Percentiles rank a stretch among this genome's conserved stretches.
Conservation (phyloP, 2,888 invertebrate species). For the Sinotaia quadrata region DNA sequence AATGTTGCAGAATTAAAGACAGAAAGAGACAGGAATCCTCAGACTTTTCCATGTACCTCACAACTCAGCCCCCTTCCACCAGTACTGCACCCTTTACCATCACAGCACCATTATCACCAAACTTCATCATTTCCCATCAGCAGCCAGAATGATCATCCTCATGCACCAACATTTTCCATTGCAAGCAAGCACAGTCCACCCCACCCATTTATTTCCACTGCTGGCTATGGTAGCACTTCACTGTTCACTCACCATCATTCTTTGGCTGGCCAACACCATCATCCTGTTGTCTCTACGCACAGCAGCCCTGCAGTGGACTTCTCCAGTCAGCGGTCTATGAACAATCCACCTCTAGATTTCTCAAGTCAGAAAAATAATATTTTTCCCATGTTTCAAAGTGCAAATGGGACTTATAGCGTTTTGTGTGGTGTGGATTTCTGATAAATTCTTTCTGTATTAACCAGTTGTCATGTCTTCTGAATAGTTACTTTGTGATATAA, state of each 20-base stretch:
- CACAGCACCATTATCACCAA: neutral
- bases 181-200: neutral
- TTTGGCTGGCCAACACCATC: conserved; percentile 1
- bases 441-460: too few relatives aligned
- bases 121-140: conserved; percentile 8
- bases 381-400: neutral
- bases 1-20: neutral
- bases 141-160: conserved; percentile 5
- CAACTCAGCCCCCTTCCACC: neutral
- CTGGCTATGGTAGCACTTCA: neutral
- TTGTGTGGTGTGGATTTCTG: conserved; percentile 1
- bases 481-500: too few relatives aligned
- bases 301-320: neutral
- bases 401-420: conserved; percentile 9
- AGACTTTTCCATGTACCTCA: neutral
- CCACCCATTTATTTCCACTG: neutral
- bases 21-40: neutral
- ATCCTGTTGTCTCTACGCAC: neutral
- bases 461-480: too few relatives aligned
- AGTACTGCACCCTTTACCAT: neutral
- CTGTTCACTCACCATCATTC: conserved; percentile 10
- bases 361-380: neutral
- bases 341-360: conserved; percentile 9
- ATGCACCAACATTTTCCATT: conserved; percentile 2
- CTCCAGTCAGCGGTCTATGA: conserved; percentile 2